Evolutionary conservation across 2,888 invertebrate genomes (phyloP), one percentile per base, ranked within the genome.

Genomic region (Lasioglossum leucozonium): DNA sequence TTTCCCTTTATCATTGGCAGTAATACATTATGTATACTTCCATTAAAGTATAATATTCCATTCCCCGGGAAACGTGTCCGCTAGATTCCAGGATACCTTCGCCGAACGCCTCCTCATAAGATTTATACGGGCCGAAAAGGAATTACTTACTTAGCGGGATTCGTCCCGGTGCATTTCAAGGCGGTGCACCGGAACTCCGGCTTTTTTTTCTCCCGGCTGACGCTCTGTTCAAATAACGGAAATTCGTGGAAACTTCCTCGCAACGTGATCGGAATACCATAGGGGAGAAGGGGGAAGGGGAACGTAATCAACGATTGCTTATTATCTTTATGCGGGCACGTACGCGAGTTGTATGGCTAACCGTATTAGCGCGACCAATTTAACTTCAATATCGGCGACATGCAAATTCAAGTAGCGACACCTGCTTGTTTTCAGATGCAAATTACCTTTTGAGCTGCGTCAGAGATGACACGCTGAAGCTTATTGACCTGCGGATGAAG

Each of bases 401-500:
- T 77, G 87, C 58, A 79, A 81, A 86, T 87, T 86, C 77, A 84
- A 81, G 42, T 44, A 34, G 65, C 75, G 65, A 80, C 75, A 81
- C 71, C 79, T 79, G 84, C 83, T 89, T 96, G 95, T 92, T 95
- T 95, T 86, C 96, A 98, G 99, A 99, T 96, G 97, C 97, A 91
- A 97, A 97, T 95, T 98, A 97, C 95, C 96, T 99, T 90, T 96
- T 99, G 93, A 97, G 98, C 93, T 99, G 99, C 95, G 98, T 99
- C 78, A 96, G 99, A 92, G 99, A 99, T 95, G 99, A 99, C 95
- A 98, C 98, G 34, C 96, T 99, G 91, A 98, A 98, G 95, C 96
- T 99, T 81, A 97, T 99, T 94, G 99, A 99, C 96, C 96, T 99
- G 88, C 96, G 99, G 94, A 98, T 98, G 97, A 99, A 98, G 95